Evolutionary conservation across 2,888 invertebrate species (phyloP).

Genomic region (Eristalis arbustorum): DNA sequence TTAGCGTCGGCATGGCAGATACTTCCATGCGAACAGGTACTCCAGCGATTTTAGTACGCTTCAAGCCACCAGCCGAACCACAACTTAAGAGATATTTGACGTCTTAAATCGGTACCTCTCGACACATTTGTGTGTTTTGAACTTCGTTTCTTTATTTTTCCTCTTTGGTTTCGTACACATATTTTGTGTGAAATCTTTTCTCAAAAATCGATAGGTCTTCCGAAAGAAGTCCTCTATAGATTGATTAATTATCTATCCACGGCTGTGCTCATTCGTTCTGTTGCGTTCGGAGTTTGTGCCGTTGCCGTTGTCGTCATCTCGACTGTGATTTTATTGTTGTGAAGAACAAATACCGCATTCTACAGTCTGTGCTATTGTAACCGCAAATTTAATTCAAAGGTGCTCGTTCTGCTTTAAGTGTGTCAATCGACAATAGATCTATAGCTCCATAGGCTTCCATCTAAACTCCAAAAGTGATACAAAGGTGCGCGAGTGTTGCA

Average conservation of each 20-base stretch:
- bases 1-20: conserved; percentile 41
- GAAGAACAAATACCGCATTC: conserved; percentile 53
- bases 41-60: conserved; percentile 57
- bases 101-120: conserved; percentile 32
- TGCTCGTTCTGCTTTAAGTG: conserved; percentile 55
- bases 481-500: conserved; percentile 51
- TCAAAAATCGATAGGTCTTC: conserved; percentile 40
- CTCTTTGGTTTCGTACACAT: conserved; percentile 18
- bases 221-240: conserved; percentile 23
- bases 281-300: conserved; percentile 10
- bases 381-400: conserved; percentile 56
- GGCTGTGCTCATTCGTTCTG: conserved; percentile 48
- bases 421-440: conserved; percentile 48
- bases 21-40: conserved; percentile 64
- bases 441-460: conserved; percentile 21
- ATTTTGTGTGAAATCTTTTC: conserved; percentile 34
- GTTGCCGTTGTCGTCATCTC: conserved; percentile 14
- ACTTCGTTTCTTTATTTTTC: conserved; percentile 2
- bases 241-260: conserved; percentile 59
- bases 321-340: conserved; percentile 33
- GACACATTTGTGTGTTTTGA: conserved; percentile 1
- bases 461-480: conserved; percentile 28
- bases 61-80: conserved; percentile 62
- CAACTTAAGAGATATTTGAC: conserved; percentile 50
- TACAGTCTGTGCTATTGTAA: conserved; percentile 38